Conservation (phyloP, 2,888 invertebrate species). For the Pseudococcus jackbeardsleyi region DNA sequence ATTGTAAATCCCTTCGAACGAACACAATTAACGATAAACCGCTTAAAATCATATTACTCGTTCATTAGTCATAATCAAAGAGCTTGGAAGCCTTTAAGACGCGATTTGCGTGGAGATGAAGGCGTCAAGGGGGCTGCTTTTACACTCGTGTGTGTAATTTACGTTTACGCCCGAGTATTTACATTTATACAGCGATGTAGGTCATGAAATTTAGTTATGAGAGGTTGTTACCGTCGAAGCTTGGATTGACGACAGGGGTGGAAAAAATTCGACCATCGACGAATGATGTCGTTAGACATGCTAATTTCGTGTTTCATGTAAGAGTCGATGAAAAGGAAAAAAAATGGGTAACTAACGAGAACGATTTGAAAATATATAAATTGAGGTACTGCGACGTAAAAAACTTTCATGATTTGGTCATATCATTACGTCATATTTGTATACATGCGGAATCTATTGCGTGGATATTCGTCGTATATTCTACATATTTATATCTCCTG, state of each 20-base stretch:
- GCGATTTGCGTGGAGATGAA: neutral
- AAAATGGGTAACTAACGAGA: no score
- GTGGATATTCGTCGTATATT: no score
- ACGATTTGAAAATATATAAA: no score
- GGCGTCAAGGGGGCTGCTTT: neutral
- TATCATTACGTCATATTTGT: neutral
- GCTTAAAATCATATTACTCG: conserved; percentile 31
- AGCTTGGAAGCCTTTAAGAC: neutral
- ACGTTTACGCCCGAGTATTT: no score
- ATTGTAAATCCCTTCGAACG: neutral
- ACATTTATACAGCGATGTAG: neutral
- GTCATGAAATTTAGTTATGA: conserved; percentile 23
- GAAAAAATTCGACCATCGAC: no score
- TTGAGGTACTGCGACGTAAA: no score
- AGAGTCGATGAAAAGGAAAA: no score
- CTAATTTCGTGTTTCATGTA: no score
- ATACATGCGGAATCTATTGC: no score
- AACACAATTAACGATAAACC: conserved; percentile 21
- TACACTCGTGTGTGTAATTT: neutral
- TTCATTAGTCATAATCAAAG: conserved; percentile 45
- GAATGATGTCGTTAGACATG: no score
- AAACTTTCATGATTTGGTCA: no score
- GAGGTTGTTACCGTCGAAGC: neutral
- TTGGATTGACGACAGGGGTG: neutral
- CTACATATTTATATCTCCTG: neutral